phyloP scores from a whole-genome alignment of 2,888 invertebrate species.

The Meiosimyza platycephala region DNA sequence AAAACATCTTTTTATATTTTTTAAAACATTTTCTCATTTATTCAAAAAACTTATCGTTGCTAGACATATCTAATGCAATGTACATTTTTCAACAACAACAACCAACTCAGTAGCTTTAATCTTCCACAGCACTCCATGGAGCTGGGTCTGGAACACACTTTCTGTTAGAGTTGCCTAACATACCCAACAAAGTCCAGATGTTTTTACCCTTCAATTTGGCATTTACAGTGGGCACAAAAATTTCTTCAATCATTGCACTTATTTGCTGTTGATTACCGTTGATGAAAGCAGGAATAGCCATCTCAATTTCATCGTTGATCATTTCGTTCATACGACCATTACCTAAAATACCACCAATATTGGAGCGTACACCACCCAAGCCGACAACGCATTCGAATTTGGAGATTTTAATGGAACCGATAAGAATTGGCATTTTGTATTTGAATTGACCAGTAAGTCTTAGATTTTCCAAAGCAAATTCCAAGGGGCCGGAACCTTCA shows the following conservation, averaged over 20 bases:
- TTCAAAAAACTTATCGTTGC: slow-evolving; percentile 3
- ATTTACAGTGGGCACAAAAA: slow-evolving; percentile 56
- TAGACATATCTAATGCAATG: background rate
- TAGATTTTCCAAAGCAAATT: slow-evolving; percentile 55
- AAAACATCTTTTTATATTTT: background rate
- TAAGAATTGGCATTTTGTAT: slow-evolving; percentile 60
- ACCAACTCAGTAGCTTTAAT: too few relatives aligned
- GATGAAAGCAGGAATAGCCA: slow-evolving; percentile 52
- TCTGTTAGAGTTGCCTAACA: slow-evolving; percentile 30
- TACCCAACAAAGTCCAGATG: slow-evolving; percentile 54
- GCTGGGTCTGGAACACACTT: slow-evolving; percentile 56
- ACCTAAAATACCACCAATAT: slow-evolving; percentile 59
- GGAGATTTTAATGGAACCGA: slow-evolving; percentile 60
- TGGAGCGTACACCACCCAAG: slow-evolving; percentile 55
- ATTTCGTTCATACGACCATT: slow-evolving; percentile 54
- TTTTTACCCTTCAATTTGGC: slow-evolving; percentile 55
- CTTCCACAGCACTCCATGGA: slow-evolving; percentile 51
- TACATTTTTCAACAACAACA: background rate
- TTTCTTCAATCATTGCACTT: slow-evolving; percentile 50
- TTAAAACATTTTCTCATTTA: background rate
- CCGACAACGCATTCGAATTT: slow-evolving; percentile 54
- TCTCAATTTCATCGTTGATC: slow-evolving; percentile 56
- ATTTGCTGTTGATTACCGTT: slow-evolving; percentile 55
- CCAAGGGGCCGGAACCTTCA: slow-evolving; percentile 56
- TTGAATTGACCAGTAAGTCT: slow-evolving; percentile 58